Percentiles rank a stretch among this genome's conserved stretches.
Evolutionary conservation across 2,888 invertebrate species (phyloP).

Genomic region (Chironomus tentans): DNA sequence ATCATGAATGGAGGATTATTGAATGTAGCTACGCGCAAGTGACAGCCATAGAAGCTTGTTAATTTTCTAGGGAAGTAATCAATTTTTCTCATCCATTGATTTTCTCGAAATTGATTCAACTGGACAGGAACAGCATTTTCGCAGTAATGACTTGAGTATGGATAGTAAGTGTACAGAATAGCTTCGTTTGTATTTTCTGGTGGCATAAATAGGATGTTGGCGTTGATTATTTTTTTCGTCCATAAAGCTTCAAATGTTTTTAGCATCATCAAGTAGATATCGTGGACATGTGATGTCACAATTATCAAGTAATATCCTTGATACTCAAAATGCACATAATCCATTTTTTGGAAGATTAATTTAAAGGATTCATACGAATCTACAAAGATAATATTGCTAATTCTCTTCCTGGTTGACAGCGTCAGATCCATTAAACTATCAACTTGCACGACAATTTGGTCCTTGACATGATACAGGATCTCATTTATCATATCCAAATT

Average conservation of each 20-base stretch:
- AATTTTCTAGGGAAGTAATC: slow-evolving; percentile 4
- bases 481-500: slow-evolving; percentile 10
- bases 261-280: not conserved
- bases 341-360: not conserved
- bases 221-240: not conserved
- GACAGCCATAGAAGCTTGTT: not conserved
- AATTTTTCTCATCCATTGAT: not conserved
- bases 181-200: not conserved
- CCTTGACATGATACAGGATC: not conserved
- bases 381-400: not conserved
- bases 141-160: slow-evolving; percentile 27
- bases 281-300: not conserved
- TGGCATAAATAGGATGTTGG: not conserved
- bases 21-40: not conserved
- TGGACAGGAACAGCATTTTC: slow-evolving; percentile 22
- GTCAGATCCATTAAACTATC: not conserved
- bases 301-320: slow-evolving; percentile 14
- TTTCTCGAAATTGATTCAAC: not conserved
- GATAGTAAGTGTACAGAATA: slow-evolving; percentile 28
- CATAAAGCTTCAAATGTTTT: not conserved
- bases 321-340: not conserved
- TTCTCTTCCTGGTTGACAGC: not conserved
- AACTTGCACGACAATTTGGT: not conserved
- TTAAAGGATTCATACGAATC: slow-evolving; percentile 1
- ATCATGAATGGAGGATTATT: slow-evolving; percentile 25